A percentile compares a stretch with the other conserved stretches of the same genome.
phyloP scores from a whole-genome alignment of 2,888 invertebrate species.

The Scaptomyza reducta region DNA sequence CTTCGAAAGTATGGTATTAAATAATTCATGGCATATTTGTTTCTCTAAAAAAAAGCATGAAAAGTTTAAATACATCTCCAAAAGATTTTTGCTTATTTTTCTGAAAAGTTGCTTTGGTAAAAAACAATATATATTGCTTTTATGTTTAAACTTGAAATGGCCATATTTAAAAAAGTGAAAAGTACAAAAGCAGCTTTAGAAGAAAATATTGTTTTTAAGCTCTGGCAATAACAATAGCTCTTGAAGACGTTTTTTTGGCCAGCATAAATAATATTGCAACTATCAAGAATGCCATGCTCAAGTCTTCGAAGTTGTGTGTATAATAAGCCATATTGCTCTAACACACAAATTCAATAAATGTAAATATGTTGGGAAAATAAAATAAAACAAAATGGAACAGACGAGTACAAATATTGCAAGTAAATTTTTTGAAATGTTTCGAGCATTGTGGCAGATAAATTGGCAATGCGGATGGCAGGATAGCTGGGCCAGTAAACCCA shows the following conservation, averaged over 20 bases:
- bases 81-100: too few relatives aligned
- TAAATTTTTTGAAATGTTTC: slow-evolving; percentile 21
- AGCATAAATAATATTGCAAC: slow-evolving; percentile 3
- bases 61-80: too few relatives aligned
- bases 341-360: slow-evolving; percentile 28
- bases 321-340: slow-evolving; percentile 18
- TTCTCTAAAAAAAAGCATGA: too few relatives aligned
- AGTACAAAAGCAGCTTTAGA: background rate
- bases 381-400: slow-evolving; percentile 4
- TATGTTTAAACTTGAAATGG: too few relatives aligned
- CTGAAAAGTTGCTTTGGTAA: too few relatives aligned
- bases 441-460: slow-evolving; percentile 48
- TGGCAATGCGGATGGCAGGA: slow-evolving; percentile 48
- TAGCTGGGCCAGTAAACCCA: slow-evolving; percentile 25
- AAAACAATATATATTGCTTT: too few relatives aligned
- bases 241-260: background rate
- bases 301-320: background rate
- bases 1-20: too few relatives aligned
- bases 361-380: slow-evolving; percentile 18
- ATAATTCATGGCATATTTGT: too few relatives aligned
- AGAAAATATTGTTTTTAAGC: too few relatives aligned
- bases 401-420: slow-evolving; percentile 18
- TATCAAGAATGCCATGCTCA: slow-evolving; percentile 2
- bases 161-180: too few relatives aligned
- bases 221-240: background rate